phyloP scores from a whole-genome alignment of 2,797 vertebrate species.

The Diceros bicornis region DNA sequence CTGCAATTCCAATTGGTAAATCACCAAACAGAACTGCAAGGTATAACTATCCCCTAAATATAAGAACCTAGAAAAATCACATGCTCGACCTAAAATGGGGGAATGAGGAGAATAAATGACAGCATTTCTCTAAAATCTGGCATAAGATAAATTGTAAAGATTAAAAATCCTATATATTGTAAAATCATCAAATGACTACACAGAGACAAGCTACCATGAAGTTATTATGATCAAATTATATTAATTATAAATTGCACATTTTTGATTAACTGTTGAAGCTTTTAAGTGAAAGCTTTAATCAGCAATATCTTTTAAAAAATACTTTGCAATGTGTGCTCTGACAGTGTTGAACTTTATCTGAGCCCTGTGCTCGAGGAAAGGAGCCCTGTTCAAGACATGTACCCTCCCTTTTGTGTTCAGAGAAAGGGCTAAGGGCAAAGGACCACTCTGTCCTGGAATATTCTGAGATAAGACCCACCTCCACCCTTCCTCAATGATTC shows the following conservation, averaged over 20 bases:
- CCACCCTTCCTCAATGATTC: neutral
- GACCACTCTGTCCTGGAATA: neutral
- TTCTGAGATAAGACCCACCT: neutral
- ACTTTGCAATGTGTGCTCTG: neutral
- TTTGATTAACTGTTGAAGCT: constrained; percentile 34
- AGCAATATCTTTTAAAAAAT: neutral
- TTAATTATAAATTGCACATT: constrained; percentile 32
- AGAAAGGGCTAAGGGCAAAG: neutral
- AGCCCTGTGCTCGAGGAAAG: neutral
- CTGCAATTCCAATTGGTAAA: neutral
- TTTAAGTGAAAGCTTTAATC: constrained; percentile 58
- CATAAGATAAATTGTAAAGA: neutral
- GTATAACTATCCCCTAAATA: neutral
- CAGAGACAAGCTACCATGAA: constrained; percentile 20
- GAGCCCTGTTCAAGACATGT: neutral
- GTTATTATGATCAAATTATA: neutral
- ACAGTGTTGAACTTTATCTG: neutral
- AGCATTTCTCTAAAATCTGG: neutral
- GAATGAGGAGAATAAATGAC: neutral
- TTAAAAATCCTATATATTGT: neutral
- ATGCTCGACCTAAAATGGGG: neutral
- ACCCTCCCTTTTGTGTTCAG: neutral
- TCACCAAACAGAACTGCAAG: neutral
- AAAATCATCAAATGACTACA: constrained; percentile 39
- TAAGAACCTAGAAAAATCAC: neutral